Evolutionary conservation across 2,888 invertebrate species (phyloP).

Genomic region (Mamestra brassicae): DNA sequence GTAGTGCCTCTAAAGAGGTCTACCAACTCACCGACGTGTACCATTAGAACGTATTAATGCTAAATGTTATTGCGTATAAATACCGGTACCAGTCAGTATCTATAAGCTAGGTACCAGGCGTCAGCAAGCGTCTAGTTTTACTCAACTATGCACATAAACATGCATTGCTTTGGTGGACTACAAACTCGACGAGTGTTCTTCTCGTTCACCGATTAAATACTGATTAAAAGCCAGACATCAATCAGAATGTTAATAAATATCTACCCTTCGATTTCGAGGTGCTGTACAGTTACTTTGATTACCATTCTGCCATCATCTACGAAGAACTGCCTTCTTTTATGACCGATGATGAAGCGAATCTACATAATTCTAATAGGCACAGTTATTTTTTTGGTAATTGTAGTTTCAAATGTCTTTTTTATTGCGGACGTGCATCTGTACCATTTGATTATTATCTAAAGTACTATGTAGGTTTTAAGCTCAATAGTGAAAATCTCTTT

Average conservation of each 20-base stretch:
- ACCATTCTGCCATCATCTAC: slow-evolving; percentile 41
- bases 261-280: slow-evolving; percentile 46
- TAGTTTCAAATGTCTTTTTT: slow-evolving; percentile 46
- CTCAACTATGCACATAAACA: slow-evolving; percentile 18
- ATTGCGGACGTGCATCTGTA: slow-evolving; percentile 52
- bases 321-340: slow-evolving; percentile 46
- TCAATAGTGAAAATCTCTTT: slow-evolving; percentile 52
- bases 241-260: slow-evolving; percentile 34
- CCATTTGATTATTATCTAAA: slow-evolving; percentile 48
- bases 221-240: slow-evolving; percentile 33
- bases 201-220: slow-evolving; percentile 43
- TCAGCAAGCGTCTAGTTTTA: slow-evolving; percentile 24
- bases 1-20: slow-evolving; percentile 4
- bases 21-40: slow-evolving; percentile 5
- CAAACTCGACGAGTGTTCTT: slow-evolving; percentile 3
- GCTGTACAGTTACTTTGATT: slow-evolving; percentile 64
- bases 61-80: slow-evolving; percentile 42
- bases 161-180: slow-evolving; percentile 24
- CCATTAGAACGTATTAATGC: slow-evolving; percentile 37
- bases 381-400: slow-evolving; percentile 59
- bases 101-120: slow-evolving; percentile 10
- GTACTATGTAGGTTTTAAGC: slow-evolving; percentile 59
- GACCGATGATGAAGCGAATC: slow-evolving; percentile 63
- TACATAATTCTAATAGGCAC: slow-evolving; percentile 54
- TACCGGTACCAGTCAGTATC: slow-evolving; percentile 9